Conservation (phyloP, 1,140 invertebrate genomes). For the Saccostrea glomerata region DNA sequence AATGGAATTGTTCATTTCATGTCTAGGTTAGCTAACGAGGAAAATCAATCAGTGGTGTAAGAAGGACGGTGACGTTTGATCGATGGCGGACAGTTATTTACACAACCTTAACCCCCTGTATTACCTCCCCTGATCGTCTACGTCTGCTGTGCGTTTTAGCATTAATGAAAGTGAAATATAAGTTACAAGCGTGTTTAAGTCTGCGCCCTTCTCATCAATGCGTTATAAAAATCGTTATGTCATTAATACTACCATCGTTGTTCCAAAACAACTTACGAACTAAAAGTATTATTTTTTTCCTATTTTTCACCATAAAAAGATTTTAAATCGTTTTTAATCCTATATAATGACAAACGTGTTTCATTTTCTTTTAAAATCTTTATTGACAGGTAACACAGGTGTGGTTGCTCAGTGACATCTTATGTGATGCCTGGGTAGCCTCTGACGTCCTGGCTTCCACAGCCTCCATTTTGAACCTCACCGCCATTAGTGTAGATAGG, state of each 20-base stretch:
- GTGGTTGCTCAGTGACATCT: slow-evolving; percentile 86
- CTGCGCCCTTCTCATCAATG: neutral
- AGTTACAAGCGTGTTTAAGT: slow-evolving; percentile 8
- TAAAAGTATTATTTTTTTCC: too few species aligned
- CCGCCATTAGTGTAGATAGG: slow-evolving; percentile 99
- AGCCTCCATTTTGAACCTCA: slow-evolving; percentile 98
- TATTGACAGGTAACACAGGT: slow-evolving; percentile 68
- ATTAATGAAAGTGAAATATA: slow-evolving; percentile 30
- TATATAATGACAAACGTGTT: neutral
- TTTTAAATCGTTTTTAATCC: too few species aligned
- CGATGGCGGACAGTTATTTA: neutral
- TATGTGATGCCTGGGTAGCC: slow-evolving; percentile 99
- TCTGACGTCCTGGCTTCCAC: slow-evolving; percentile 99
- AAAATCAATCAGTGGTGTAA: slow-evolving; percentile 5
- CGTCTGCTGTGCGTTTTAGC: slow-evolving; percentile 22
- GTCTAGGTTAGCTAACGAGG: slow-evolving; percentile 34
- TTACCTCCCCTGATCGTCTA: neutral
- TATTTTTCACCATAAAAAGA: too few species aligned
- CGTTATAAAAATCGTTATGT: neutral
- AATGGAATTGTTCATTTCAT: slow-evolving; percentile 28
- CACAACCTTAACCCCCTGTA: slow-evolving; percentile 6
- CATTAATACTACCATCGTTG: neutral
- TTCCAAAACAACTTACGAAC: too few species aligned
- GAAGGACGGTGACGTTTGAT: slow-evolving; percentile 1
- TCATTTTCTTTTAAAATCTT: neutral